Conservation (phyloP, 2,888 invertebrate species). For the Gibbula magus region DNA sequence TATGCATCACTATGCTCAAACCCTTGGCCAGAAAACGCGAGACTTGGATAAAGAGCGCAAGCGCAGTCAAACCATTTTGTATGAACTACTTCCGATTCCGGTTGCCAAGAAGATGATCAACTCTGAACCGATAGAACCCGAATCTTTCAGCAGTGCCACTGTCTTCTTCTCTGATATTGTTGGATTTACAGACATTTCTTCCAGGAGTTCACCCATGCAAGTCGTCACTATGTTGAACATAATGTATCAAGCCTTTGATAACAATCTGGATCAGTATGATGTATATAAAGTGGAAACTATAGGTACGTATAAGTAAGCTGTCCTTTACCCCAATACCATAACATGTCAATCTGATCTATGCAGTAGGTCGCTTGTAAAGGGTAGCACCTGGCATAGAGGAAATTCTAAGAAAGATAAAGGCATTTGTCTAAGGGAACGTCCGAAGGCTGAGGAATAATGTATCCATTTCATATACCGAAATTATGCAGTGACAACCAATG, state of each 20-base stretch:
- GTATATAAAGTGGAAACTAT: conserved; percentile 68
- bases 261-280: conserved; percentile 56
- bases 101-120: conserved; percentile 48
- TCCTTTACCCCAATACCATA: neutral
- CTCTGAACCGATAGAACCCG: conserved; percentile 44
- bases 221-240: conserved; percentile 63
- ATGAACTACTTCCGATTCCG: conserved; percentile 48
- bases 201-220: conserved; percentile 59
- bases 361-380: neutral
- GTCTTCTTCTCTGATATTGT: conserved; percentile 55
- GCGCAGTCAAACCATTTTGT: conserved; percentile 49
- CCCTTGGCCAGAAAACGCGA: conserved; percentile 42
- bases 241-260: conserved; percentile 60
- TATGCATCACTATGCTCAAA: conserved; percentile 33
- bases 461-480: too few species aligned
- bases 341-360: too few species aligned
- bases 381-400: too few species aligned
- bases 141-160: conserved; percentile 43
- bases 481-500: too few species aligned
- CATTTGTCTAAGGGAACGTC: too few species aligned
- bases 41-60: conserved; percentile 48
- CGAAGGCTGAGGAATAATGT: too few species aligned
- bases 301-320: conserved; percentile 56
- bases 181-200: conserved; percentile 54
- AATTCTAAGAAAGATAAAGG: too few species aligned